Conservation (phyloP, 2,888 invertebrate genomes). For the Chymomyza amoena region DNA sequence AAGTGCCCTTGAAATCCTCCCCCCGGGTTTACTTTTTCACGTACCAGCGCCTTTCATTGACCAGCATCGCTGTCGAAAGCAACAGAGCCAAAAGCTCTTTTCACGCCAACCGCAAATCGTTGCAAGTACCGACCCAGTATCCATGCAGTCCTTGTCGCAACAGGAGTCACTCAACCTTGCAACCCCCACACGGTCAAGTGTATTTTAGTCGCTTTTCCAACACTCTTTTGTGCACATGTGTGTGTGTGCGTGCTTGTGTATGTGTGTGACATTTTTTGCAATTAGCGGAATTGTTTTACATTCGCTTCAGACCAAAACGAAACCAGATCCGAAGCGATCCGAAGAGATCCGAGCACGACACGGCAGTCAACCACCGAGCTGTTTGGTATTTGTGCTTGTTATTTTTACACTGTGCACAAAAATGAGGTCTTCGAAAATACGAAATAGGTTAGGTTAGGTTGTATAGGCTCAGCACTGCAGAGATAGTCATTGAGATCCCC, state of each 20-base stretch:
- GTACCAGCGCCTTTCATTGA: not conserved
- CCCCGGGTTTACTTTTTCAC: not conserved
- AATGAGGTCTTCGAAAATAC: not conserved
- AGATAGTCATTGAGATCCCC: too few species aligned
- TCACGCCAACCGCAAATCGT: conserved; percentile 32
- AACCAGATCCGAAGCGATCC: too few species aligned
- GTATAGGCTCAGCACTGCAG: too few species aligned
- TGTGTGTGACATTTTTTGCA: conserved; percentile 51
- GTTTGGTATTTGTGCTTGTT: conserved; percentile 62
- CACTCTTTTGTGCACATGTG: not conserved
- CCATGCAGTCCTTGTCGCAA: not conserved
- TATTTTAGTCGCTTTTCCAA: not conserved
- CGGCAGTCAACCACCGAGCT: conserved; percentile 31
- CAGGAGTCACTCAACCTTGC: not conserved
- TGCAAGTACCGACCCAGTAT: conserved; percentile 43
- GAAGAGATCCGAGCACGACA: not conserved
- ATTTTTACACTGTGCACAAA: not conserved
- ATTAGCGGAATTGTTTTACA: conserved; percentile 70
- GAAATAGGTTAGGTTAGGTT: too few species aligned
- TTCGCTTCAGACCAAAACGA: conserved; percentile 31
- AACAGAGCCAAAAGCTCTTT: conserved; percentile 4
- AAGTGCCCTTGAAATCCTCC: not conserved
- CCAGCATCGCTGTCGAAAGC: not conserved
- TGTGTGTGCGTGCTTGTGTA: not conserved
- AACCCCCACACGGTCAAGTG: not conserved